Base-by-base conservation (phyloP, 2,888 invertebrate genomes). In the Steromphala cineraria region DNA sequence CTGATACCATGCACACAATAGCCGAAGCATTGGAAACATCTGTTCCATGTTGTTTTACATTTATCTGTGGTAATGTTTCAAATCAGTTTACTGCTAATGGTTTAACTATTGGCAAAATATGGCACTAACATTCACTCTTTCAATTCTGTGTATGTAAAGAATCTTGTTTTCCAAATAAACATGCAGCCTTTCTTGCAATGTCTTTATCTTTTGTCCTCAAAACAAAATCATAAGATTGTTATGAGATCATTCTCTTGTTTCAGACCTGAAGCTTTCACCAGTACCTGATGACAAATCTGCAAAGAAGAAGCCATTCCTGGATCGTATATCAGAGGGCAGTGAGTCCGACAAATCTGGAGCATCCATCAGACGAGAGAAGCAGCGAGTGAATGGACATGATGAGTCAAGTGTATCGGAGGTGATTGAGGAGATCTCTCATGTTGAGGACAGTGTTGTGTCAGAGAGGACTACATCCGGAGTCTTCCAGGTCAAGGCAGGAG, bases 301-400 rank as follows among this genome's bases (percentile, higher is more conserved):
- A 53, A 81, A 80, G 75, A 82, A 82, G 31, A 76, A 80, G 7
- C 74, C 82, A 3, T 77, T 78, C 56, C 53, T 91, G 76, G 89
- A 90, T 55, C 87, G 86, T 21, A 90, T 91, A 31, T 90, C 89
- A 0, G 91, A 91, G 74, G 89, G 87, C 13, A 90, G 89, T 62
- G 91, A 89, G 81, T 86, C 88, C 1, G 82, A 83, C 46, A 78
- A 71, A 19, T 81, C 82, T 13, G 78, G 56, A 28, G 36, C 79
- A 8, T 78, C 81, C 13, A 36, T 8, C 0, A 19, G 21, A 19
- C 46, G 79, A 53, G 83, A 85, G 40, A 83, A 79, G 36, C n/a
- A 79, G 1, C 4, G 10, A 13, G 46, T 46, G 46, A 46, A 46
- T 46, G 46, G 46, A 46, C 46, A 46, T 46, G 46, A 46, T 5